phyloP scores from a whole-genome alignment of 2,797 vertebrate genomes.

The Phoxinus dragarum region DNA sequence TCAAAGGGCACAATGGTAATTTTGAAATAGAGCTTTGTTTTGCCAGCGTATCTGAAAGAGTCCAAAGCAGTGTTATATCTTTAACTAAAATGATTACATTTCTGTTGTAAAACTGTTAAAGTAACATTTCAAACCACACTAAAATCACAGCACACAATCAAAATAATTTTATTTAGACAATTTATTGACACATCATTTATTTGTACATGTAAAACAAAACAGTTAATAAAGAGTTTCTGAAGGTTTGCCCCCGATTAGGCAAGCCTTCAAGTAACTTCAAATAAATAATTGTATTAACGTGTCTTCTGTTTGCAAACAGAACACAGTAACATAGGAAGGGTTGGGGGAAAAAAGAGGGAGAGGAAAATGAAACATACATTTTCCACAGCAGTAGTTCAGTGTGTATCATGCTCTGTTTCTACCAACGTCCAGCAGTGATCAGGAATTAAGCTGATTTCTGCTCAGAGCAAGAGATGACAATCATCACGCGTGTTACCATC shows the following conservation, averaged over 20 bases:
- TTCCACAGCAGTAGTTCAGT: conserved; percentile 29
- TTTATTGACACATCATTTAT: conserved; percentile 46
- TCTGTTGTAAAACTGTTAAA: not conserved
- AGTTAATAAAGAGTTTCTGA: conserved; percentile 26
- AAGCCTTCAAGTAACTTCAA: conserved; percentile 26
- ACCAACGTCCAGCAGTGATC: not conserved
- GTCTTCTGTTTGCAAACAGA: conserved; percentile 26
- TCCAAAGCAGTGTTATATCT: not conserved
- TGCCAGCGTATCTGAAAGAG: not conserved
- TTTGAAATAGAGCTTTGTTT: not conserved
- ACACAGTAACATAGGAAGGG: conserved; percentile 21
- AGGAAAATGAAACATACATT: not conserved
- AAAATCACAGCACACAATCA: conserved; percentile 24
- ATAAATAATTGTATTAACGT: conserved; percentile 36
- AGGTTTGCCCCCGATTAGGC: conserved; percentile 7
- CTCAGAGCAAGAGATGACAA: not conserved
- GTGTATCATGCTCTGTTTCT: conserved; percentile 15
- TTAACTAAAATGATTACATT: not conserved
- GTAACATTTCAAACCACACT: not conserved
- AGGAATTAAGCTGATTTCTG: conserved; percentile 18
- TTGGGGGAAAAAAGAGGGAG: not conserved
- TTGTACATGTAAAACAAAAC: conserved; percentile 39
- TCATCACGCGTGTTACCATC: not conserved
- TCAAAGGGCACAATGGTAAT: not conserved
- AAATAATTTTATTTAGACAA: conserved; percentile 27